Evolutionary conservation across 2,888 invertebrate species (phyloP).

Genomic region (Rhagonycha lutea): DNA sequence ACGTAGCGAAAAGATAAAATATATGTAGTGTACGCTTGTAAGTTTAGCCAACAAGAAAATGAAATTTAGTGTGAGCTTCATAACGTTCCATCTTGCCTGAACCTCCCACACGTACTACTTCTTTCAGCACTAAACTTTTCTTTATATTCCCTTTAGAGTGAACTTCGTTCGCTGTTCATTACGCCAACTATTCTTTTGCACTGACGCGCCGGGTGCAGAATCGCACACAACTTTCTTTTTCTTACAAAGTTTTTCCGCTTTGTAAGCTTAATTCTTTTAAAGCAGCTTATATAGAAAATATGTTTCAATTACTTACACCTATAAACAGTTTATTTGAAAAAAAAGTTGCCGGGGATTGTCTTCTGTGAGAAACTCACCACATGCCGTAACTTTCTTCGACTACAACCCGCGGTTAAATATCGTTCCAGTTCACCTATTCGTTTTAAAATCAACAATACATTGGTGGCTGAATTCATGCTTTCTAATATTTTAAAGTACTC

Average conservation of each 20-base stretch:
- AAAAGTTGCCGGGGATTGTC: slow-evolving; percentile 22
- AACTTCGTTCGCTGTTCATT: slow-evolving; percentile 51
- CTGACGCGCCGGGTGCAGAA: slow-evolving; percentile 42
- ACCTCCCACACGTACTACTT: slow-evolving; percentile 47
- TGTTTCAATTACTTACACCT: slow-evolving; percentile 43
- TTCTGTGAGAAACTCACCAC: slow-evolving; percentile 25
- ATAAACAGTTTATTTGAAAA: slow-evolving; percentile 27
- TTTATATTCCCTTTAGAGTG: slow-evolving; percentile 52
- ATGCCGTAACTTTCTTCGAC: slow-evolving; percentile 13
- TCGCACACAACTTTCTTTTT: slow-evolving; percentile 43
- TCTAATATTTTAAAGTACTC: slow-evolving; percentile 35
- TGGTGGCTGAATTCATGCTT: slow-evolving; percentile 21
- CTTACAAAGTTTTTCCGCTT: slow-evolving; percentile 36
- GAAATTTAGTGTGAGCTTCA: slow-evolving; percentile 49
- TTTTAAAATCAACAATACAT: slow-evolving; percentile 36
- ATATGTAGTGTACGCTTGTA: slow-evolving; percentile 33
- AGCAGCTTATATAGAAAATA: slow-evolving; percentile 51
- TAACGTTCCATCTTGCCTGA: slow-evolving; percentile 44
- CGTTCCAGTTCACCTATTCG: slow-evolving; percentile 36
- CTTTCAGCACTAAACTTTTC: slow-evolving; percentile 53
- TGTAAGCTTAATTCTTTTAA: slow-evolving; percentile 46
- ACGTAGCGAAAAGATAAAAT: slow-evolving; percentile 27
- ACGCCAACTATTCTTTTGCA: slow-evolving; percentile 52
- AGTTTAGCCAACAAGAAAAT: slow-evolving; percentile 50
- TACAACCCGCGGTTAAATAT: slow-evolving; percentile 35